phyloP scores from a whole-genome alignment of 37 sponge, comb jelly and placozoan genomes.

The Agelas oroides region DNA sequence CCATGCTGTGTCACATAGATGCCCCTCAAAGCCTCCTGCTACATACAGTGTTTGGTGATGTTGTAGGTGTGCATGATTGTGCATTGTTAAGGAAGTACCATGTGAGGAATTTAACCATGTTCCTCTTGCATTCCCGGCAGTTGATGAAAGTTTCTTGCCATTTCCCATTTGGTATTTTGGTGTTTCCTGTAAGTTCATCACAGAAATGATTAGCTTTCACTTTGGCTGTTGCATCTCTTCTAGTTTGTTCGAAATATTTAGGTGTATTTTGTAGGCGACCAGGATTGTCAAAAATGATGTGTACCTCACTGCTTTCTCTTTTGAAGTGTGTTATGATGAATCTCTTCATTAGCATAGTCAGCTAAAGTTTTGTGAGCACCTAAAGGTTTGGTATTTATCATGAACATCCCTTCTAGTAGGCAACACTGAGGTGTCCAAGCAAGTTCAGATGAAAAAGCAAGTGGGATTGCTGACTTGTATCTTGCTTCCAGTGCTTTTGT shows the following conservation, averaged over 20 bases:
- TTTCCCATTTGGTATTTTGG: neutral
- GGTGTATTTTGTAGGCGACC: neutral
- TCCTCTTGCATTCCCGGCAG: conserved; percentile 27
- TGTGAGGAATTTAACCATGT: neutral
- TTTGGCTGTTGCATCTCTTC: conserved; percentile 4
- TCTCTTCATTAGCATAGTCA: neutral
- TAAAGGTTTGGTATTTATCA: conserved; percentile 27
- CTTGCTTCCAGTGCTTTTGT: neutral
- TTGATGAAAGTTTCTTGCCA: conserved; percentile 11
- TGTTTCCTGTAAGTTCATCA: neutral
- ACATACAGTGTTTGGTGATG: neutral
- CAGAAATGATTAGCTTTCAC: neutral
- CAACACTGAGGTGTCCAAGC: conserved; percentile 15
- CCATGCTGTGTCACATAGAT: conserved; percentile 1
- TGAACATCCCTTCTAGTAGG: conserved; percentile 30
- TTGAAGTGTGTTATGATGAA: neutral
- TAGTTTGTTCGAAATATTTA: neutral
- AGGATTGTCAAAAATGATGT: conserved; percentile 16
- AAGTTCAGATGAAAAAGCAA: neutral
- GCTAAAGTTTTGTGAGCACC: neutral
- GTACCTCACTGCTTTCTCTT: neutral
- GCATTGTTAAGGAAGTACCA: neutral
- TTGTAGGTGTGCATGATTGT: neutral
- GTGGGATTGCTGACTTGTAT: neutral
- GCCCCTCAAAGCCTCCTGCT: conserved; percentile 13